Base-by-base conservation (phyloP, 2,888 invertebrate species). In the Ormia ochracea region DNA sequence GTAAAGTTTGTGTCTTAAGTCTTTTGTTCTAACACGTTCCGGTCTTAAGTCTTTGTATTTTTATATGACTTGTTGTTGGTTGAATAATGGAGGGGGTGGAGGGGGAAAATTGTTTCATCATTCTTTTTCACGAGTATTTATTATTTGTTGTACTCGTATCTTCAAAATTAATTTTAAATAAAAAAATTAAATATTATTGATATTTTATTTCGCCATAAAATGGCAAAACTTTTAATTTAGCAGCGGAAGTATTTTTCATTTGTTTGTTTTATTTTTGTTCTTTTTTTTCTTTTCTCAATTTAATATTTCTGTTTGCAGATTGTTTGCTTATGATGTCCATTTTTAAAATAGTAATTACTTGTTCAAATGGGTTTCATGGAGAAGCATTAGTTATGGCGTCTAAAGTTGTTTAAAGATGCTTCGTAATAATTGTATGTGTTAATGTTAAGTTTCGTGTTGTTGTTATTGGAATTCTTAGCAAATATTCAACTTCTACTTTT, bases 201-300 rank as follows among this genome's bases (percentile, higher is more conserved):
- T n/a, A n/a, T n/a, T 7, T n/a, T 58, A 5, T 65, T 65, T 65
- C 14, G 14, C 12, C 36, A 4, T 54, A 54, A 36, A 14, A 7
- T 9, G n/a, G 26, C 17, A 26, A n/a, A 56, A 9, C 4, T 36
- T 73, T 54, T 23, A 45, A 36, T 50, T 21, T 17, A 41, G 43
- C n/a, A 17, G 59, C 61, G 52, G 70, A 72, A 61, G 70, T 61
- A 52, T 43, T 74, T 56, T 23, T 63, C 2, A 36, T 19, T 33
- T 19, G n/a, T 14, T 17, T 65, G n/a, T n/a, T n/a, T n/a, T n/a
- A n/a, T n/a, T n/a, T n/a, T n/a, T n/a, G n/a, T n/a, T n/a, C n/a
- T n/a, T n/a, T n/a, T n/a, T n/a, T n/a, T n/a, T n/a, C n/a, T n/a
- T n/a, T n/a, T n/a, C n/a, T n/a, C n/a, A n/a, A n/a, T 26, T 31